These are phyloP conservation scores for Uropsilus gracilis DNA, from an alignment of 2,113 vertebrate genomes.

Conservation along the genomic window DNA sequence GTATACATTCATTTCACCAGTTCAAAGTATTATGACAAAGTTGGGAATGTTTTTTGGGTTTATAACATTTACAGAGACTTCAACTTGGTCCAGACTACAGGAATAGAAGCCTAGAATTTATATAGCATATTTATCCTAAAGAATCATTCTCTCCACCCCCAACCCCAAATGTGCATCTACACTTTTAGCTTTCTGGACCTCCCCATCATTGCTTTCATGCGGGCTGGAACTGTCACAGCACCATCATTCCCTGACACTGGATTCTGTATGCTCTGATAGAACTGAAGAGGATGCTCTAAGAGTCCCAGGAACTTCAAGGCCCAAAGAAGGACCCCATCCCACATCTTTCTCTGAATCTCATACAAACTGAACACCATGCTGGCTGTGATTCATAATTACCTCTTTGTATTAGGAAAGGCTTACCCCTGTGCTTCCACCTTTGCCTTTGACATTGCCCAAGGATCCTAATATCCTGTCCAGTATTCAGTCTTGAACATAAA, in stretches of 20 bases:
- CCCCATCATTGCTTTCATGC: background rate
- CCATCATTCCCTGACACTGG: background rate
- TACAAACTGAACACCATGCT: background rate
- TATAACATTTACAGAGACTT: slow-evolving; percentile 64
- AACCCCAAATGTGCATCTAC: slow-evolving; percentile 71
- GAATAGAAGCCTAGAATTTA: slow-evolving; percentile 39
- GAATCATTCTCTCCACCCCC: slow-evolving; percentile 61
- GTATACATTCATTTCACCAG: slow-evolving; percentile 34
- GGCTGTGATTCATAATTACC: background rate
- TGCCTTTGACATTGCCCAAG: background rate
- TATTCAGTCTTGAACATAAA: background rate
- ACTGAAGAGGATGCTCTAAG: background rate
- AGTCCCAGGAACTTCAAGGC: background rate
- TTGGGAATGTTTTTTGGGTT: slow-evolving; percentile 50
- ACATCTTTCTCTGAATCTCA: background rate
- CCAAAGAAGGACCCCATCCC: background rate
- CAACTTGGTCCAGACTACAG: slow-evolving; percentile 62
- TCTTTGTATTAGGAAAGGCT: background rate
- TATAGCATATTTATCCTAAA: slow-evolving; percentile 56
- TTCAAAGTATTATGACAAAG: slow-evolving; percentile 54
- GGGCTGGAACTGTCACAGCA: background rate
- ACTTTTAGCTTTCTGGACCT: slow-evolving; percentile 58
- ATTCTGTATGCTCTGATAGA: background rate
- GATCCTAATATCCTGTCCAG: background rate
- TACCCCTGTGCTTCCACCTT: background rate